phyloP scores from a whole-genome alignment of 1,140 invertebrate genomes.

The Drosophila kohkoa region DNA sequence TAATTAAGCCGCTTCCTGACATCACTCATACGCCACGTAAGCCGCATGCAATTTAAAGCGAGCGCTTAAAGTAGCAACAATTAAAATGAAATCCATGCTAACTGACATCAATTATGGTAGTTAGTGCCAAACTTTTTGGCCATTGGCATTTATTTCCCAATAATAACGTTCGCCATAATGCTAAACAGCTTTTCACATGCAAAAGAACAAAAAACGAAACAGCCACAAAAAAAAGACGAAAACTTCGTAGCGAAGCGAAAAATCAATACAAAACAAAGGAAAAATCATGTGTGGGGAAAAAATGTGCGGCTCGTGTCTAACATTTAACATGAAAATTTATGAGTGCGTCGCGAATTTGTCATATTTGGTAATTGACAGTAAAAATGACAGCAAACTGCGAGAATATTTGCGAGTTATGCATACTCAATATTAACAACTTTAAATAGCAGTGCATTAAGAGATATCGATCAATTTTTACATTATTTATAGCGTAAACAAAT shows the following conservation, averaged over 20 bases:
- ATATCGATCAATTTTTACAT: too few relatives aligned
- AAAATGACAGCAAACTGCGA: constrained; percentile 10
- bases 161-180: constrained; percentile 13
- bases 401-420: background rate
- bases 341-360: constrained; percentile 29
- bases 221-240: background rate
- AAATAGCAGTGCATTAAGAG: background rate
- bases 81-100: constrained; percentile 9
- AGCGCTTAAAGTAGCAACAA: background rate
- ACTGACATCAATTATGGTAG: constrained; percentile 11
- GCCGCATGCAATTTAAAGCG: background rate
- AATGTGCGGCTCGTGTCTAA: constrained; percentile 26
- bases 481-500: too few relatives aligned
- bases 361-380: constrained; percentile 28
- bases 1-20: constrained; percentile 7
- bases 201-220: background rate
- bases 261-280: constrained; percentile 18
- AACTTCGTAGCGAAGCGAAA: background rate
- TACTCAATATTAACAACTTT: background rate
- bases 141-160: constrained; percentile 10
- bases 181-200: constrained; percentile 17
- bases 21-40: background rate
- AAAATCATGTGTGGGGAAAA: constrained; percentile 5
- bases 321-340: constrained; percentile 43
- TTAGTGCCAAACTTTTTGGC: constrained; percentile 6